A percentile compares a stretch with the other conserved stretches of the same genome.
Conservation (phyloP, 2,888 invertebrate genomes). For the Priocnemis perturbator region DNA sequence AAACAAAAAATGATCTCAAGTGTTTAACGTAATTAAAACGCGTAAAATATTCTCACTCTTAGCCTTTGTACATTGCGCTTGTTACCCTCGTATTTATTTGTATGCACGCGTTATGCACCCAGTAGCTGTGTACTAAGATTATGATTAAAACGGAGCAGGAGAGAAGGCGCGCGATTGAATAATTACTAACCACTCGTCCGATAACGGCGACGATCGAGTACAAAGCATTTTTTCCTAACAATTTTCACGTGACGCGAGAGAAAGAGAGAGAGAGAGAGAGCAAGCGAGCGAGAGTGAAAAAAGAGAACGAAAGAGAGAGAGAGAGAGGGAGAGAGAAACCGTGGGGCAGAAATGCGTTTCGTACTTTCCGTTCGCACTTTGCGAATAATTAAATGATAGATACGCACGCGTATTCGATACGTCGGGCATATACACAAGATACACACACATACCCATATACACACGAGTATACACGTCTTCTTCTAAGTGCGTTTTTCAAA, state of each 20-base stretch:
- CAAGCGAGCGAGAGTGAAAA: slow-evolving; percentile 1
- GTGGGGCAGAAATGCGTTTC: neutral
- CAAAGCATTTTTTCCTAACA: slow-evolving; percentile 65
- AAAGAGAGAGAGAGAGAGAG: neutral
- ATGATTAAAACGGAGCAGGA: slow-evolving; percentile 31
- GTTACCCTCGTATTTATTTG: slow-evolving; percentile 72
- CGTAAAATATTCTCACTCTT: slow-evolving; percentile 60
- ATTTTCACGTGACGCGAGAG: slow-evolving; percentile 15
- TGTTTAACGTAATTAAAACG: slow-evolving; percentile 65
- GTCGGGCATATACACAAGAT: too few species aligned
- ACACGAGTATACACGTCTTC: neutral
- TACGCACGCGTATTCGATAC: too few species aligned
- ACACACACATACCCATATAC: neutral
- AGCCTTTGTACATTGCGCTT: slow-evolving; percentile 72
- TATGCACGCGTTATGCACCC: slow-evolving; percentile 58
- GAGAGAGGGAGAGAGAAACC: neutral
- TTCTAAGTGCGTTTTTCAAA: too few species aligned
- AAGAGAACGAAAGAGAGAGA: neutral
- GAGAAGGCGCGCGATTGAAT: slow-evolving; percentile 34
- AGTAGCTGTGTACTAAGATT: slow-evolving; percentile 47
- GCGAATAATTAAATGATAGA: too few species aligned
- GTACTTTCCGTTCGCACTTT: too few species aligned
- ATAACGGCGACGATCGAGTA: slow-evolving; percentile 55
- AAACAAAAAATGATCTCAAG: slow-evolving; percentile 72
- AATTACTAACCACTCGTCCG: slow-evolving; percentile 47